Evolutionary conservation across 2,797 vertebrate genomes (phyloP).

Genomic region (Sebastes taczanowskii): DNA sequence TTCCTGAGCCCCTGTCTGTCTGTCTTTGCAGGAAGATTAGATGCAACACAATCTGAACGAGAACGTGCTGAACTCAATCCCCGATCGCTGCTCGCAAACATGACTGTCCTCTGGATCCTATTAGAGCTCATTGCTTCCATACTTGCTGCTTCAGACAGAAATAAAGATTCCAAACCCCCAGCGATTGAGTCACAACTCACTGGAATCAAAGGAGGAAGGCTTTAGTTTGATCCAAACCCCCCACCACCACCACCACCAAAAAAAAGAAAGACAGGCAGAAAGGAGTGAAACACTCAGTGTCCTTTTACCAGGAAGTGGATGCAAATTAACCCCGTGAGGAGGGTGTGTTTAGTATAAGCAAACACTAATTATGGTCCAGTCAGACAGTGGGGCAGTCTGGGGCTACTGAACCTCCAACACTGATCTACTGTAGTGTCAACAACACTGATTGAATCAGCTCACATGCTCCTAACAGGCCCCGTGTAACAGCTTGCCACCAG

Average conservation of each 20-base stretch:
- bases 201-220: slow-evolving; percentile 64
- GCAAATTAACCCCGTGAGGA: slow-evolving; percentile 74
- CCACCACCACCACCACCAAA: neutral
- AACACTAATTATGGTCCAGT: slow-evolving; percentile 80
- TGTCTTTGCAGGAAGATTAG: slow-evolving; percentile 60
- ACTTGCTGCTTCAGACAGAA: slow-evolving; percentile 70
- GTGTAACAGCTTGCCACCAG: slow-evolving; percentile 56
- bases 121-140: slow-evolving; percentile 80
- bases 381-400: slow-evolving; percentile 63
- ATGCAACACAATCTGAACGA: slow-evolving; percentile 68
- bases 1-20: slow-evolving; percentile 43
- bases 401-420: slow-evolving; percentile 71
- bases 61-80: slow-evolving; percentile 70
- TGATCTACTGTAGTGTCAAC: slow-evolving; percentile 81
- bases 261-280: slow-evolving; percentile 19
- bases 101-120: slow-evolving; percentile 76
- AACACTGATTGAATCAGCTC: slow-evolving; percentile 75
- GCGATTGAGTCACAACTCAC: slow-evolving; percentile 65
- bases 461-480: slow-evolving; percentile 64
- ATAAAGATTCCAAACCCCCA: slow-evolving; percentile 70
- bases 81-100: slow-evolving; percentile 66
- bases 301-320: slow-evolving; percentile 80
- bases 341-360: slow-evolving; percentile 81
- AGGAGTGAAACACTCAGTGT: slow-evolving; percentile 44
- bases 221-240: slow-evolving; percentile 49